Evolutionary conservation across 2,797 vertebrate species (phyloP).

Genomic region (Periparus ater): DNA sequence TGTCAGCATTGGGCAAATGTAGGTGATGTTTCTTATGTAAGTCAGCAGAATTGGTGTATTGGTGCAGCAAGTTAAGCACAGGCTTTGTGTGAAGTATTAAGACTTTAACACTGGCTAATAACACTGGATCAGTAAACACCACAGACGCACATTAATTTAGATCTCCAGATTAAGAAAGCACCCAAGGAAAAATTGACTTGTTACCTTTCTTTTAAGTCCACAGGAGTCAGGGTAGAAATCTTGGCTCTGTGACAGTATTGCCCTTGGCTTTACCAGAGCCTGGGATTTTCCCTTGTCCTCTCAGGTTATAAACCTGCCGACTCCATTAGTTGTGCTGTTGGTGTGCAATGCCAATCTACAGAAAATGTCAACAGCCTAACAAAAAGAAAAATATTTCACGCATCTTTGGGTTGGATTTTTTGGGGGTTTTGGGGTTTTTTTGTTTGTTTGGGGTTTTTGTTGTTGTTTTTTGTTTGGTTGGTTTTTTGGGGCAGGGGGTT

Average conservation of each 20-base stretch:
- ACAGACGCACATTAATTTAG: conserved; percentile 4
- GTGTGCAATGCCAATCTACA: background rate
- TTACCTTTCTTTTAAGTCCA: conserved; percentile 4
- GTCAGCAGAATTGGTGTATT: background rate
- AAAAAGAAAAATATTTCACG: background rate
- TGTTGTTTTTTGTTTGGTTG: background rate
- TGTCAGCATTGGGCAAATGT: background rate
- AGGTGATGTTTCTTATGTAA: background rate
- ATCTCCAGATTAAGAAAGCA: conserved; percentile 34
- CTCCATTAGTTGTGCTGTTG: background rate
- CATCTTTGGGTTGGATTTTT: background rate
- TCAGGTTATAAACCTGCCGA: background rate
- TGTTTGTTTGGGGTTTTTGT: background rate
- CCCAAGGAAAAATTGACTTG: background rate
- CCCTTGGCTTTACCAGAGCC: background rate
- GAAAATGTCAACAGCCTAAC: background rate
- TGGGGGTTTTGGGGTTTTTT: background rate
- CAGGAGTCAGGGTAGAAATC: background rate
- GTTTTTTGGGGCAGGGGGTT: background rate
- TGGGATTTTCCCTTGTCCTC: background rate
- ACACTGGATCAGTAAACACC: background rate
- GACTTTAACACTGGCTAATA: background rate
- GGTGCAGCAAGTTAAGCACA: background rate
- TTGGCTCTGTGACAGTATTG: background rate
- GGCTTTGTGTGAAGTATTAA: background rate